These are phyloP conservation scores for Chaitophorus viminalis DNA, from an alignment of 2,888 invertebrate genomes.

Conservation along the genomic window DNA sequence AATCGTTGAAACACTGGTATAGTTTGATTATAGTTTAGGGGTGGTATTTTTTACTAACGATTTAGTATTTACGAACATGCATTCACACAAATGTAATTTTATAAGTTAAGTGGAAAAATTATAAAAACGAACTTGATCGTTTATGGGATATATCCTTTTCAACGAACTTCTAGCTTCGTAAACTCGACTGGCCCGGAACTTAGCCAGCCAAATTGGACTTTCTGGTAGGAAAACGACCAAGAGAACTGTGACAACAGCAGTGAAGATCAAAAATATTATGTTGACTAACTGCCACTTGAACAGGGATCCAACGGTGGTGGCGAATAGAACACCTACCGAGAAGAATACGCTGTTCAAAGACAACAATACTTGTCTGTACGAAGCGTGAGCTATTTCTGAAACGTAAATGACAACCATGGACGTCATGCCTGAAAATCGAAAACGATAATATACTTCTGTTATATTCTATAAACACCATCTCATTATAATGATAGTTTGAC, in stretches of 20 bases:
- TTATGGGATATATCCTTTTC: conserved; percentile 52
- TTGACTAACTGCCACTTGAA: conserved; percentile 68
- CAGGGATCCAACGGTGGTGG: conserved; percentile 69
- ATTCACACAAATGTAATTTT: background rate
- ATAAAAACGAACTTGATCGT: conserved; percentile 33
- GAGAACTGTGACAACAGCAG: conserved; percentile 3
- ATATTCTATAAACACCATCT: background rate
- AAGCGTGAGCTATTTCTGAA: conserved; percentile 72
- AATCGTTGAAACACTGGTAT: background rate
- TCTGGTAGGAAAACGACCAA: conserved; percentile 57
- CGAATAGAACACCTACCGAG: conserved; percentile 72
- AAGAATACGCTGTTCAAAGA: conserved; percentile 73
- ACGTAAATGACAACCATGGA: conserved; percentile 72
- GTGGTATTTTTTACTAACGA: background rate
- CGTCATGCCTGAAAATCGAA: conserved; percentile 68
- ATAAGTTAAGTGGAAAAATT: background rate
- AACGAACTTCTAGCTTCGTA: conserved; percentile 27
- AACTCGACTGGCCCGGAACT: conserved; percentile 5
- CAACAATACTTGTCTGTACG: conserved; percentile 71
- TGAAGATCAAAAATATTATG: conserved; percentile 50
- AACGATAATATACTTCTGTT: background rate
- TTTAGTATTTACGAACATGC: background rate
- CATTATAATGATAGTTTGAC: too few relatives aligned
- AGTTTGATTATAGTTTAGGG: background rate
- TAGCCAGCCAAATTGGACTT: conserved; percentile 62